Evolutionary conservation across 2,888 invertebrate genomes (phyloP), one percentile per base, ranked within the genome.

Genomic region (Smittia sp.): DNA sequence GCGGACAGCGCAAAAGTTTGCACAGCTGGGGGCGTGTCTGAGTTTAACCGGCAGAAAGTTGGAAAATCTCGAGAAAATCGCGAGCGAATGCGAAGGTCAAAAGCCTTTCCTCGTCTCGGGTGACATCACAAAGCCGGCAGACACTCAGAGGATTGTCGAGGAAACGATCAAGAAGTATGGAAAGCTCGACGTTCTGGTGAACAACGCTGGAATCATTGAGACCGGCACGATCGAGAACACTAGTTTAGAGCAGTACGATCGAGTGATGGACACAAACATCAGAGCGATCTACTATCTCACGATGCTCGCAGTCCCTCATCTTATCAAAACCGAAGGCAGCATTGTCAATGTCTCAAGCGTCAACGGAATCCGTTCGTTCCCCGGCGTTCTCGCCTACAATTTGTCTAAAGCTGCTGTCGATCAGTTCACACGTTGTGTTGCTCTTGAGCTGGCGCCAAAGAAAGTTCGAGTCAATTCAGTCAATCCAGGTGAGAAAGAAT

Each of bases 311-410:
- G 89, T 91, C 0, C 95, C 95, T 0, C 88, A 94, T 81, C 84
- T 96, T 22, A 83, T 91, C 3, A 85, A 88, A 81, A 86, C 88
- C 0, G 90, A 92, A 81, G 94, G 94, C 20, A 91, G 89, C 76
- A 89, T 95, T 76, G 94, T 97, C 0, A 96, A 96, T 80, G 91
- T 96, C 0, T 95, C 95, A 3, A 94, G 94, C 80, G 93, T 91
- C 1, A 88, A 85, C 76, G 90, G 90, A 13, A 78, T 87, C 25
- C 81, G 89, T 78, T 84, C 90, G 78, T 90, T 90, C 77, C 84
- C 89, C 13, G 85, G 86, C 39, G 85, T 89, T 13, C 78, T 90
- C 65, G 86, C 89, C 0, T 91, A 92, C 78, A 84, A 84, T 75
- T 87, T 90, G 85, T 88, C 89, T 62, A 92, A 92, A 81, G 82